Conservation (phyloP, 2,888 invertebrate genomes). For the Schizaphis graminum region DNA sequence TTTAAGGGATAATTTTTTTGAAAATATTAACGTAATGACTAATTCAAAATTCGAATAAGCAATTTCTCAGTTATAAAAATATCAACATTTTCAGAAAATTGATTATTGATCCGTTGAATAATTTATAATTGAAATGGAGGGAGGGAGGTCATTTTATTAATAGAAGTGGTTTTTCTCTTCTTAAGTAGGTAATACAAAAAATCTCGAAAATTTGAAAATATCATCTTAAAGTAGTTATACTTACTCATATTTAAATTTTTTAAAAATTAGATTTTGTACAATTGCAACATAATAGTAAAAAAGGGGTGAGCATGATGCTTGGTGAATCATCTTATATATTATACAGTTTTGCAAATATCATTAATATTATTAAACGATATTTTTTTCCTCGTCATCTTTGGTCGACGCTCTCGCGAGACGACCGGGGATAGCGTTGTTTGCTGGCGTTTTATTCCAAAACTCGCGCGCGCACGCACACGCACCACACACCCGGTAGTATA, state of each 20-base stretch:
- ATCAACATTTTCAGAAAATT: neutral
- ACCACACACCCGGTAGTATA: neutral
- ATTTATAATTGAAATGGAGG: neutral
- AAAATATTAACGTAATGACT: neutral
- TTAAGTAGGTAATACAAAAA: neutral
- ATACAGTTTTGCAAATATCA: neutral
- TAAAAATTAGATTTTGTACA: neutral
- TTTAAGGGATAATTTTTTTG: neutral
- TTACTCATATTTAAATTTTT: neutral
- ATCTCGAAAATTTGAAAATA: neutral
- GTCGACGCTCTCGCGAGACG: neutral
- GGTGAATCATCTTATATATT: neutral
- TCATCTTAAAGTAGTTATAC: neutral
- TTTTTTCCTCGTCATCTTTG: neutral
- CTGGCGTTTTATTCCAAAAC: neutral
- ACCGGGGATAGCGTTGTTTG: neutral
- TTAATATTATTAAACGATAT: neutral
- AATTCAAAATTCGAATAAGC: neutral
- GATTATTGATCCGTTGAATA: neutral
- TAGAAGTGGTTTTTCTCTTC: neutral
- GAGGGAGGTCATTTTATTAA: neutral
- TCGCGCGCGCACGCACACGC: neutral
- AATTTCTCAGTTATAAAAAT: too few species aligned
- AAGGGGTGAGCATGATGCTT: neutral
- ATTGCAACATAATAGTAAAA: neutral